Base-by-base conservation (phyloP, 2,797 vertebrate genomes). In the Alcedo quadribrachys region DNA sequence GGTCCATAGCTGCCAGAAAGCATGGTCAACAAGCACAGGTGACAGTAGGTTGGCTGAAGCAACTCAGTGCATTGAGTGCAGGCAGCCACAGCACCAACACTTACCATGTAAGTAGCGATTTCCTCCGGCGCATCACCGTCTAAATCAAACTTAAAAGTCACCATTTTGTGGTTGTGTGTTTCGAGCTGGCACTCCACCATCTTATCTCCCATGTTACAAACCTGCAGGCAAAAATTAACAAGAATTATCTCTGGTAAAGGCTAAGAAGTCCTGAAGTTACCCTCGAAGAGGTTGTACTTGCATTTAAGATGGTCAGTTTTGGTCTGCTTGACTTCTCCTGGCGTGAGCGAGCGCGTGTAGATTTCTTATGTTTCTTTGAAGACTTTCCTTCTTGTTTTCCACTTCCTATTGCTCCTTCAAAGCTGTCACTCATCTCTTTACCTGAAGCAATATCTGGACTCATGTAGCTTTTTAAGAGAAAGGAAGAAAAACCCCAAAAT, bases 141-240 rank as follows among this genome's bases (percentile, higher is more conserved):
- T 96, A 99, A 97, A 94, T 99, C 99, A 90, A 99, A 99, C 95
- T 99, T 99, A 94, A 99, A 99, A 2, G 99, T 99, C 93, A 99
- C 99, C 99, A 99, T 99, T 97, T 99, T 99, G 96, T 99, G 99
- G 95, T 99, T 99, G 80, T 99, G 99, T 9, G 99, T 99, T 96
- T 99, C 99, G 79, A 99, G 94, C 95, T 99, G 99, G 95, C 99
- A 99, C 91, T 99, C 99, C 17, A 99, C 99, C 99, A 99, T 99
- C 97, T 99, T 99, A 96, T 99, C 99, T 1, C 99, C 99, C 0
- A 99, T 99, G 97, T 99, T 99, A 76, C 98, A 99, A 10, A 99
- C 99, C 99, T 99, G 94, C 30, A 82, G 6, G 28, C 68, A 94
- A 63, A 84, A 67, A 73, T 57, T 25, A 55, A 76, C 32, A 70